Evolutionary conservation across 2,888 invertebrate species (phyloP).

Genomic region (Gari tellinella): DNA sequence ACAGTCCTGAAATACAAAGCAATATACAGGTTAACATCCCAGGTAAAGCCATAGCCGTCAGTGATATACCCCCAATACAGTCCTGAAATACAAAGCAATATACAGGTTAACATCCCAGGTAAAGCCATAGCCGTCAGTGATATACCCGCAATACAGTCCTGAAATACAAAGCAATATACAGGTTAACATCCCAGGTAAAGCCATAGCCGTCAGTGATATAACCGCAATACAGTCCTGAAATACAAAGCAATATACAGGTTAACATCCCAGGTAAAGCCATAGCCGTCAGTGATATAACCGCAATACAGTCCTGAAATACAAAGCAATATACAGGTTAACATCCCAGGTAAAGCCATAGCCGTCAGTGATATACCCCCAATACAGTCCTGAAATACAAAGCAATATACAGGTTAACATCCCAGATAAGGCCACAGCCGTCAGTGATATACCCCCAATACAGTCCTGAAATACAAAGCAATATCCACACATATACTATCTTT

Average conservation of each 20-base stretch:
- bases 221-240: constrained; percentile 93
- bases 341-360: constrained; percentile 88
- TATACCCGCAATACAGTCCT: constrained; percentile 94
- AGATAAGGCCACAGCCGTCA: too few species aligned
- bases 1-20: constrained; percentile 88
- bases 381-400: constrained; percentile 89
- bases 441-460: too few species aligned
- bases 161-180: constrained; percentile 65
- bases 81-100: constrained; percentile 87
- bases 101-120: constrained; percentile 89
- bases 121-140: constrained; percentile 89
- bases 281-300: constrained; percentile 90
- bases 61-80: constrained; percentile 90
- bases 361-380: constrained; percentile 91
- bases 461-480: too few species aligned
- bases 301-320: constrained; percentile 91
- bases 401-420: too few species aligned
- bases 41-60: constrained; percentile 89
- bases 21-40: constrained; percentile 89
- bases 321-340: constrained; percentile 87
- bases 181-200: constrained; percentile 91
- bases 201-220: constrained; percentile 88
- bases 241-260: too few species aligned
- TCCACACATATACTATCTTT: too few species aligned
- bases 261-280: constrained; percentile 90